A percentile compares a stretch with the other conserved stretches of the same genome.
These are phyloP conservation scores for Neopelma chrysocephalum DNA, from an alignment of 2,797 vertebrate genomes.

Conservation along the genomic window DNA sequence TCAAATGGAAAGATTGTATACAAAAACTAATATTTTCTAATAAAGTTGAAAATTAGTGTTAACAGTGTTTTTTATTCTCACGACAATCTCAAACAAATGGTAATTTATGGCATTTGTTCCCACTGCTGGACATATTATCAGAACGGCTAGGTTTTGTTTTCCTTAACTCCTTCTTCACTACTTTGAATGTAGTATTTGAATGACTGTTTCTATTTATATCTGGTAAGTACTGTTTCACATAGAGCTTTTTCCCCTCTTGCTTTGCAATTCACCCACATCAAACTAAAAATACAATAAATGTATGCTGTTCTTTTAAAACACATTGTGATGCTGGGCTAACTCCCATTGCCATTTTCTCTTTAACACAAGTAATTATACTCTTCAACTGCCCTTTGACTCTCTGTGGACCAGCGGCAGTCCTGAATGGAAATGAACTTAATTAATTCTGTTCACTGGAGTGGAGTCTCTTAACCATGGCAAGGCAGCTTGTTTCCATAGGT, in stretches of 20 bases:
- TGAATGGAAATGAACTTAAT: slow-evolving; percentile 71
- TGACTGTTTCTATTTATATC: slow-evolving; percentile 60
- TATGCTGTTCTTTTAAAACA: slow-evolving; percentile 65
- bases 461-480: slow-evolving; percentile 36
- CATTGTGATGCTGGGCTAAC: background rate
- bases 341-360: slow-evolving; percentile 62
- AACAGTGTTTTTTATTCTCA: background rate
- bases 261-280: slow-evolving; percentile 59
- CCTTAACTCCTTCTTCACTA: background rate
- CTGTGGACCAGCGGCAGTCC: slow-evolving; percentile 55
- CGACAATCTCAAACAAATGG: background rate
- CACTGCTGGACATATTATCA: background rate
- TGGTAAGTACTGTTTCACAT: slow-evolving; percentile 49
- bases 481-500: slow-evolving; percentile 47
- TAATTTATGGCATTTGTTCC: background rate
- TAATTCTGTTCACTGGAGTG: slow-evolving; percentile 68
- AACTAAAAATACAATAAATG: slow-evolving; percentile 59
- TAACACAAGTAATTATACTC: slow-evolving; percentile 72
- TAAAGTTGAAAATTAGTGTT: slow-evolving; percentile 20
- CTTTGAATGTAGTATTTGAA: slow-evolving; percentile 39
- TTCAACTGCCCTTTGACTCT: slow-evolving; percentile 71
- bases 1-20: background rate
- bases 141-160: background rate
- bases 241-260: background rate
- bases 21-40: slow-evolving; percentile 5